Evolutionary conservation across 92 coral and sea anemone species (phyloP), one percentile per base, ranked within the genome.

Genomic region (Zoanthus solanderi): DNA sequence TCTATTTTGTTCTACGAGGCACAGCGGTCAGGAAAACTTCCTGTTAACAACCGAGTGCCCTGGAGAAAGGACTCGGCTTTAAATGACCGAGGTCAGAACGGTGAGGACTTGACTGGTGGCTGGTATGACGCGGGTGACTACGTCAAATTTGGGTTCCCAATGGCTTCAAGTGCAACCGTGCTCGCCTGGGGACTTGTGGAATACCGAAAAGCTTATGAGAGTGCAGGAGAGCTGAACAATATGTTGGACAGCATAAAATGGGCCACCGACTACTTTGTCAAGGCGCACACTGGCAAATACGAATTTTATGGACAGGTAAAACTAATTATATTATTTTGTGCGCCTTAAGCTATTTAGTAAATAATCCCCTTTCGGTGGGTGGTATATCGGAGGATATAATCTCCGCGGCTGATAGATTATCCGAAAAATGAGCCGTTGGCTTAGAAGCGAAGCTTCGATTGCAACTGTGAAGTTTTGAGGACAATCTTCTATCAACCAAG

Each of bases 41-140:
- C 98, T 4, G 7, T 67, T 13, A 93, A 84, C 45, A 96, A 96
- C 87, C 95, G 98, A 63, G 88, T 96, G 71, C 73, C 90, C 30
- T 96, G 98, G 98, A 93, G 98, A 83, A 91, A 92, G 46, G 95
- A 94, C 91, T 96, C 98, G 18, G 98, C 96, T n/a, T 89, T 92
- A 15, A 84, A 74, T 15, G 98, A 94, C 83, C 87, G 42, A 53
- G 95, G 95, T 7, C 42, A 85, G 44, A 89, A 87, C 12, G 94
- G 96, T 23, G 95, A 94, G 52, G 95, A 95, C 75, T 61, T 94
- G 86, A 94, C 97, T n/a, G 98, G 98, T 11, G 98, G 97, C 30
- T 94, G 98, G 98, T 95, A 95, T 56, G 98, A 95, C 85, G 98
- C 97, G 46, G 98, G 98, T 29, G 98, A 95, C 89, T 94, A 81